Evolutionary conservation across 2,888 invertebrate species (phyloP), one percentile per base, ranked within the genome.

Genomic region (Rotaria magnacalcarata): DNA sequence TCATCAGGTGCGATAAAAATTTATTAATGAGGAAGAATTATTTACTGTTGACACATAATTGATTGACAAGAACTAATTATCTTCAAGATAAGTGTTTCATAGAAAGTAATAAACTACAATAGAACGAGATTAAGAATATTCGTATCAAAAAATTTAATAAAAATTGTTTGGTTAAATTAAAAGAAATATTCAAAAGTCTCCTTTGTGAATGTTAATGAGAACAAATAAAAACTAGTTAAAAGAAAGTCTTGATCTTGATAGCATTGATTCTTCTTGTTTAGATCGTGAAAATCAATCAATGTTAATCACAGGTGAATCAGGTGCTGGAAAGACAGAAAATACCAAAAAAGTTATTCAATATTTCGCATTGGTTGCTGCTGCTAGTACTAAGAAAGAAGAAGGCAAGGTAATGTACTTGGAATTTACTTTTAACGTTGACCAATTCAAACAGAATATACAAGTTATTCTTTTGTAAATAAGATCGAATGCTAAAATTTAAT

Each of bases 321-420:
- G 98, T 94, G 98, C 98, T 93, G 98, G 97, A 93, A 98, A 99
- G 94, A 99, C 98, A 94, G 98, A 99, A 93, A 99, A 99, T 95
- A 99, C 98, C 94, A 98, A 98, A 94, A 98, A 98, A 93, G 98
- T 98, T 94, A 98, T 98, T 93, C 96, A 96, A 92, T 99, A 98
- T 94, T 98, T 98, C 93, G 92, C 92, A 87, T 89, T 90, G 85
- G 92, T 92, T 86, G 97, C 97, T 92, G 96, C 89, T 84, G 87
- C 89, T 41, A 84, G 85, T 34, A 47, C 43, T 24, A 80, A 80
- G 47, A 80, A 80, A 24, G 80, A 80, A 47, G 80, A 80, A 11
- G 67, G 67, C 3, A 67, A 34, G 14, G 67, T 67, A 67, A 24
- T 56, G 8, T 24, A 24, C 24, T 24, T 56, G 24, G 14, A 56